Evolutionary conservation across 2,797 vertebrate species (phyloP).

Genomic region (Gambelia wislizenii): DNA sequence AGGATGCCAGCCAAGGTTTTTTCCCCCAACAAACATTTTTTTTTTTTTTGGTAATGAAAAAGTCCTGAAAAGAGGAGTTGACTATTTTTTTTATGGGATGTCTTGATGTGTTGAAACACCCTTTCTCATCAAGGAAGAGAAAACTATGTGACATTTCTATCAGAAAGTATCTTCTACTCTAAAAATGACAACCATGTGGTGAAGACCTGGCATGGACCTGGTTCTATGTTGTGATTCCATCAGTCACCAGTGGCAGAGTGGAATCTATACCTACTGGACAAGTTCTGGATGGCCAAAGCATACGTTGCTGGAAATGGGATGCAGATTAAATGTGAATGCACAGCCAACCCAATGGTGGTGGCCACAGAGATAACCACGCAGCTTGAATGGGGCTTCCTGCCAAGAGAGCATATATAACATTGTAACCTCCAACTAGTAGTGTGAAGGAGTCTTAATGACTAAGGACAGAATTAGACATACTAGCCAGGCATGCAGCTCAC

Average conservation of each 20-base stretch:
- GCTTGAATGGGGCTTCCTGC: neutral
- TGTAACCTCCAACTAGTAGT: neutral
- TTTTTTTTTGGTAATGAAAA: too few relatives aligned
- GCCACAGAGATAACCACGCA: neutral
- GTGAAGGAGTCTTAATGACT: neutral
- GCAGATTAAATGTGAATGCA: neutral
- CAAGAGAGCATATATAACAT: neutral
- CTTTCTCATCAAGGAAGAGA: too few relatives aligned
- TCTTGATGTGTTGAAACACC: too few relatives aligned
- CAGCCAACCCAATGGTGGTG: neutral
- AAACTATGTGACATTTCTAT: too few relatives aligned
- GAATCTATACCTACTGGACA: neutral
- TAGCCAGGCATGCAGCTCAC: neutral
- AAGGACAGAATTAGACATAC: neutral
- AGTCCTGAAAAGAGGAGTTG: too few relatives aligned
- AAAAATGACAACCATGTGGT: neutral
- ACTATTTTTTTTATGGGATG: too few relatives aligned
- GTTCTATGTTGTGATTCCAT: too few relatives aligned
- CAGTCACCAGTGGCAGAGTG: too few relatives aligned
- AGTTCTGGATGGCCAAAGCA: neutral
- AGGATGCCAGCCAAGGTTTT: too few relatives aligned
- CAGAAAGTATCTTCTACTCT: neutral
- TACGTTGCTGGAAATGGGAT: neutral
- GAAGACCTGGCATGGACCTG: too few relatives aligned
- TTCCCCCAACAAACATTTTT: too few relatives aligned